phyloP scores from a whole-genome alignment of 1,140 invertebrate species.

The Mamestra configurata region DNA sequence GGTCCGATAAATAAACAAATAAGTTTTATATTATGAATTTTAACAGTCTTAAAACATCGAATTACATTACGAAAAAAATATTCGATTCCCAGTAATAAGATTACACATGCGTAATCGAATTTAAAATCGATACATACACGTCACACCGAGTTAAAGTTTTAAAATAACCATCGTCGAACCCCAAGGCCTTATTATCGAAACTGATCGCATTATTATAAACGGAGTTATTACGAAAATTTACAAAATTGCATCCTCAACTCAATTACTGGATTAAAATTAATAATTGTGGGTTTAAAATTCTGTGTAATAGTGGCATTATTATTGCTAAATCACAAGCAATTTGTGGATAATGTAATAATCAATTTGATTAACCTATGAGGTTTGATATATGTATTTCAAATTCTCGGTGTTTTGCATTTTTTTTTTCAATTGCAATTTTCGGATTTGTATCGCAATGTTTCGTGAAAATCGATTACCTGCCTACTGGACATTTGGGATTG shows the following conservation, averaged over 20 bases:
- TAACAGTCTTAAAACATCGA: too few relatives aligned
- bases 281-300: slow-evolving; percentile 20
- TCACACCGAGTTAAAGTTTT: background rate
- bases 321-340: slow-evolving; percentile 29
- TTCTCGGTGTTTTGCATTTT: slow-evolving; percentile 8
- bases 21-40: too few relatives aligned
- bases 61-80: background rate
- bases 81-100: background rate
- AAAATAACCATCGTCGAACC: slow-evolving; percentile 10
- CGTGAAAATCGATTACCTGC: background rate
- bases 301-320: slow-evolving; percentile 20
- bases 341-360: slow-evolving; percentile 17
- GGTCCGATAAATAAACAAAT: too few relatives aligned
- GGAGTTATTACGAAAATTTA: slow-evolving; percentile 14
- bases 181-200: slow-evolving; percentile 50
- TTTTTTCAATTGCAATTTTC: background rate
- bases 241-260: slow-evolving; percentile 10
- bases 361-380: slow-evolving; percentile 13
- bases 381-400: background rate
- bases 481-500: background rate
- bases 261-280: slow-evolving; percentile 34
- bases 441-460: slow-evolving; percentile 5
- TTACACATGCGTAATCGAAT: background rate
- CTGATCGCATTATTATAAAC: slow-evolving; percentile 32
- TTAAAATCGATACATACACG: background rate